These are phyloP conservation scores for Ifrita kowaldi DNA, from an alignment of 2,113 vertebrate species.

Conservation along the genomic window DNA sequence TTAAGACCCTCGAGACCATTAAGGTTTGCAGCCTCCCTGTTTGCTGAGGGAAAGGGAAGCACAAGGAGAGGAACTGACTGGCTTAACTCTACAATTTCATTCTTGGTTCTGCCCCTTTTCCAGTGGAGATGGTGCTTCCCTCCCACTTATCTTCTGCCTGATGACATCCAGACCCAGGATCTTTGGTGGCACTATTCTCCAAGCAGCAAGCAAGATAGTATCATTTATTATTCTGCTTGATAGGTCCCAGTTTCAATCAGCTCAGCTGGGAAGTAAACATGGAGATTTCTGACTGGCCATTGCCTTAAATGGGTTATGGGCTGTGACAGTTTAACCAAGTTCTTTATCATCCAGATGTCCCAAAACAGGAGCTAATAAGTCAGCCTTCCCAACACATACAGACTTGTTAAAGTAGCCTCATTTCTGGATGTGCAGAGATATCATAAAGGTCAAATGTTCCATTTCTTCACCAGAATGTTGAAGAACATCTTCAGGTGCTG, in stretches of 20 bases:
- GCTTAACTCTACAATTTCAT: background rate
- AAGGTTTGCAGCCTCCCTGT: background rate
- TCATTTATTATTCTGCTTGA: background rate
- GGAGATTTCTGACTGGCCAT: background rate
- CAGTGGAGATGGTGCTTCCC: background rate
- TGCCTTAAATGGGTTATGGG: accelerated
- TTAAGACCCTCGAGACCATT: background rate
- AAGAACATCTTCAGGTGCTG: background rate
- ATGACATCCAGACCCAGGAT: background rate
- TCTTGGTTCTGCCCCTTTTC: background rate
- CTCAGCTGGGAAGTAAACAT: background rate
- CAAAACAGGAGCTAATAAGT: background rate
- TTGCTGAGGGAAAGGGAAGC: background rate
- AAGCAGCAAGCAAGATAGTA: background rate
- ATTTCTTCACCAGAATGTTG: background rate
- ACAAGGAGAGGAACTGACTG: background rate
- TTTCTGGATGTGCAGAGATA: background rate
- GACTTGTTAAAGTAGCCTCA: background rate
- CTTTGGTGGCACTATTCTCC: background rate
- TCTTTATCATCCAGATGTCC: background rate
- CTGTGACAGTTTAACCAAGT: background rate
- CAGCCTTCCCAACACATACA: background rate
- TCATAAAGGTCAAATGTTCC: background rate
- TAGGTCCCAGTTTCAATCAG: background rate
- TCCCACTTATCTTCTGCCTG: background rate